phyloP scores from a whole-genome alignment of 2,113 vertebrate genomes.

The Morone chrysops region DNA sequence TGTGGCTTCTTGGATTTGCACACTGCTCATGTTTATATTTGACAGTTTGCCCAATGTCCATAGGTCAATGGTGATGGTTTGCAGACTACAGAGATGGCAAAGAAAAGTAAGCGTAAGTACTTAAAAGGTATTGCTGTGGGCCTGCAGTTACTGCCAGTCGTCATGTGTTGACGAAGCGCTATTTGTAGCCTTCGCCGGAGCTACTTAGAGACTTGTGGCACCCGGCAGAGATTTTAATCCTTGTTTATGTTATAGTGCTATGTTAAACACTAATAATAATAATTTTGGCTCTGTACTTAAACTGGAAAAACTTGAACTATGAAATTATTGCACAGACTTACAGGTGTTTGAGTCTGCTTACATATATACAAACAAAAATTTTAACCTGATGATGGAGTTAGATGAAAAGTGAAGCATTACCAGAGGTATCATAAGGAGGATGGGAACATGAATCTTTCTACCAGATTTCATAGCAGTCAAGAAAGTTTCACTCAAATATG shows the following conservation, averaged over 20 bases:
- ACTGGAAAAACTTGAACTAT: not conserved
- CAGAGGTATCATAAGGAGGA: too few relatives aligned
- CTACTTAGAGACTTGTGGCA: not conserved
- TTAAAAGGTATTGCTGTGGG: slow-evolving; percentile 26
- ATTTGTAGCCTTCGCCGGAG: not conserved
- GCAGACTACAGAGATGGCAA: slow-evolving; percentile 14
- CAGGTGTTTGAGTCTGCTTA: too few relatives aligned
- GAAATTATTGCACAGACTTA: not conserved
- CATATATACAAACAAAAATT: too few relatives aligned
- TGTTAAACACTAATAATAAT: not conserved
- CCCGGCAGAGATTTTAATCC: not conserved
- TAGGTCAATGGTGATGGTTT: slow-evolving; percentile 8
- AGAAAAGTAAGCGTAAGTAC: slow-evolving; percentile 4
- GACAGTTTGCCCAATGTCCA: not conserved
- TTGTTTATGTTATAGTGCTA: not conserved
- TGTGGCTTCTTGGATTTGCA: not conserved
- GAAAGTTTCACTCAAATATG: too few relatives aligned
- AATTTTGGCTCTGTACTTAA: not conserved
- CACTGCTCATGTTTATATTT: slow-evolving; percentile 4
- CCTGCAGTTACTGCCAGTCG: not conserved
- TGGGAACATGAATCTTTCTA: too few relatives aligned
- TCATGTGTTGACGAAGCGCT: not conserved
- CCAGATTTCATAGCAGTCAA: too few relatives aligned
- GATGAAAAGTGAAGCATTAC: too few relatives aligned
- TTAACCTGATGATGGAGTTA: too few relatives aligned